Conservation (phyloP, 2,113 vertebrate species). For the Chloropsis cyanopogon region DNA sequence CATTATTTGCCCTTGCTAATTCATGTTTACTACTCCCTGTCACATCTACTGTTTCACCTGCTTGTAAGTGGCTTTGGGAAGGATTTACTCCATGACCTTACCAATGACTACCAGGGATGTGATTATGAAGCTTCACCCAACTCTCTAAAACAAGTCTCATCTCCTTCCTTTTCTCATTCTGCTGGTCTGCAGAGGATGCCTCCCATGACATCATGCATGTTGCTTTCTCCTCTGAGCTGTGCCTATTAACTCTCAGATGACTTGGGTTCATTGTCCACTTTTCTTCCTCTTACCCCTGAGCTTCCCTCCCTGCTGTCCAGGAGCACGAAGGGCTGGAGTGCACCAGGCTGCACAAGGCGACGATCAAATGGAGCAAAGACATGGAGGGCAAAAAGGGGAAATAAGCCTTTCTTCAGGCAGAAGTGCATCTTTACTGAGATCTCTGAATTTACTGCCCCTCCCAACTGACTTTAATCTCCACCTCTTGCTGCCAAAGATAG, state of each 20-base stretch:
- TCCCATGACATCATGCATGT: background rate
- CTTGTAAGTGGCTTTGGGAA: background rate
- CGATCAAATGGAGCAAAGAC: background rate
- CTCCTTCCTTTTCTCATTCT: background rate
- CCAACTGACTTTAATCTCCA: background rate
- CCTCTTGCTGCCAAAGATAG: background rate
- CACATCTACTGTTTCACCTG: background rate
- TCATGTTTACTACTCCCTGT: background rate
- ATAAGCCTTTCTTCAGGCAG: background rate
- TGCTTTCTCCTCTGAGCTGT: background rate
- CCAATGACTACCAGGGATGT: accelerated
- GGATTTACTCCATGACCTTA: background rate
- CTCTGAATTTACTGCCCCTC: background rate
- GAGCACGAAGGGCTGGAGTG: background rate
- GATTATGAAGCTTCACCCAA: background rate
- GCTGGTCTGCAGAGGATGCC: background rate
- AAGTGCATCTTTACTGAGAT: background rate
- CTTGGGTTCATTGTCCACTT: background rate
- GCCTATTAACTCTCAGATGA: background rate
- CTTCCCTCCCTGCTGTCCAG: background rate
- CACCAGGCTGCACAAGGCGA: background rate
- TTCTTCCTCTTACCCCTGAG: background rate
- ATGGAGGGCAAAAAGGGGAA: background rate
- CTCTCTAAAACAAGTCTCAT: background rate
- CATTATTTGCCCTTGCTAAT: background rate